Base-by-base conservation (phyloP, 2,888 invertebrate genomes). In the Patella pellucida region DNA sequence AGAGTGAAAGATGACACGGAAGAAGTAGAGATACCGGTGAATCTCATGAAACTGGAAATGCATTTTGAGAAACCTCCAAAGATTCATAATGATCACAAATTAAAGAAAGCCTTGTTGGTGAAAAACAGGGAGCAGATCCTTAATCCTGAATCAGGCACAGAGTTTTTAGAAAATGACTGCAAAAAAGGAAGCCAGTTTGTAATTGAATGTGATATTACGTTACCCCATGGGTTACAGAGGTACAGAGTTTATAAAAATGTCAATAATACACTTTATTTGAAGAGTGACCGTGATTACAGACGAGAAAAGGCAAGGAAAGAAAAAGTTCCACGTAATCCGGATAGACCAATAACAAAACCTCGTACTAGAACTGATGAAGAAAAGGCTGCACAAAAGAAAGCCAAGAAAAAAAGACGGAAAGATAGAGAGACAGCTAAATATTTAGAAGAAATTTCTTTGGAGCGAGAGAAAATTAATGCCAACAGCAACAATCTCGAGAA, bases 41-140 rank as follows among this genome's bases (percentile, higher is more conserved):
- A 94, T 85, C 89, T 97, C 72, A 92, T 94, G 0, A 93, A 95
- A 80, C 95, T 97, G 87, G 97, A 98, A 91, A 93, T 93, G 81
- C 97, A 97, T 88, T 93, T 98, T 91, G 93, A 93, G 19, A 95
- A 95, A 85, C 97, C 97, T 0, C 94, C 96, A 0, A 93, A 94
- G 87, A 93, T 96, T 80, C 97, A 97, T 87, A 97, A 88, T 76
- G 85, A 87, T 80, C 84, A 97, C 91, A 93, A 96, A 52, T 94
- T 95, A 82, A 96, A 96, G 77, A 71, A 84, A 74, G 70, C 73
- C 31, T 52, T 82, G 11, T 72, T 85, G 5, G 80, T 79, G 70
- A 41, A 79, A 19, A 73, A 69, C 31, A 67, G 23, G 56, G 52
- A 27, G 52, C 23, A 68, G 71, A 54, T 77, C 69, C 12, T 73